Evolutionary conservation across 2,113 vertebrate species (phyloP), one percentile per base, ranked within the genome.

Genomic region (Clarias batrachus): DNA sequence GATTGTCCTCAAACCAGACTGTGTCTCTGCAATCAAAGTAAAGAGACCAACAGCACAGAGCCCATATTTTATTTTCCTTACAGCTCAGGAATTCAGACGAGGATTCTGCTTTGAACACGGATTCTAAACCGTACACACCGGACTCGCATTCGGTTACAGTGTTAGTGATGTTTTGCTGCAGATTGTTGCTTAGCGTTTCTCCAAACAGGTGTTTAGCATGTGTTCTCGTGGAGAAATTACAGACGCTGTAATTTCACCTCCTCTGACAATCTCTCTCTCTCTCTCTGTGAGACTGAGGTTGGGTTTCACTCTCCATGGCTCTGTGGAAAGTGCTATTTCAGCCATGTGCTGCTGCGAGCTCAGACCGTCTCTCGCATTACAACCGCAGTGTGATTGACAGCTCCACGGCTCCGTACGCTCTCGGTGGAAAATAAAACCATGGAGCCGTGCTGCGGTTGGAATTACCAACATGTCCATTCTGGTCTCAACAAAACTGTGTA

Each of bases 291-390:
- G 66, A 71, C 66, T 21, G 48, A 59, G 87, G n/a, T 90, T 83
- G 54, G 71, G 85, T 91, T 90, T 90, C 91, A 86, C 52, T 59
- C 73, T 81, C 82, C 19, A 54, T 41, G 76, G 88, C 81, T 88
- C 80, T 90, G 68, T 66, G 62, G 82, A 90, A 90, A 86, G 87
- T 89, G 92, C 63, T 90, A 71, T 92, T 90, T 92, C 93, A 94
- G 92, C 86, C 84, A 92, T 89, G 89, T 90, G 62, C 73, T 90
- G 87, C 88, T 54, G 87, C 88, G 82, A 30, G 82, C 56, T 8
- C 90, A 71, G 82, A 86, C 87, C 84, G 88, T 88, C 87, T 87
- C 89, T 92, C 74, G 85, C 54, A 79, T 93, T 91, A 89, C 91
- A 90, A 70, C 79, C 86, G 70, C 85, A 74, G 73, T 89, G 57